phyloP scores from a whole-genome alignment of 2,113 vertebrate genomes.

The Phyllopteryx taeniolatus region DNA sequence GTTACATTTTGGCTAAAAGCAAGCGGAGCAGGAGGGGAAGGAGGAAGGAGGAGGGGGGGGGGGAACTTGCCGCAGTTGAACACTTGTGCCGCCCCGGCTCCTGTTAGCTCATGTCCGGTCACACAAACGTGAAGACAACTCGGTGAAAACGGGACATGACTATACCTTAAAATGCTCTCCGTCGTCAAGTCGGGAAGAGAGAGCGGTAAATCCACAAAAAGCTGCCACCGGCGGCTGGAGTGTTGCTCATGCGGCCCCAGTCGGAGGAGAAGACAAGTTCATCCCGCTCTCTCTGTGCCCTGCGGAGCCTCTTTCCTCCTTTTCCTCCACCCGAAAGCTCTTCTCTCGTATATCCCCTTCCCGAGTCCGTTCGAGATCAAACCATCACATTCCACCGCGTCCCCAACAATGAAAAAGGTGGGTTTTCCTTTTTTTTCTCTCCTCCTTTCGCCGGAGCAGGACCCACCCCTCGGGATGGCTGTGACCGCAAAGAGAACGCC shows the following conservation, averaged over 20 bases:
- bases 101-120: conserved; percentile 1
- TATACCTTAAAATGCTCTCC: conserved; percentile 47
- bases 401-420: conserved; percentile 79
- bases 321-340: conserved; percentile 22
- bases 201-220: conserved; percentile 53
- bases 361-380: conserved; percentile 62
- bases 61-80: conserved; percentile 75
- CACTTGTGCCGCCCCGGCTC: conserved; percentile 63
- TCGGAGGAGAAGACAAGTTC: conserved; percentile 51
- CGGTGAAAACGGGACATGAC: conserved; percentile 15
- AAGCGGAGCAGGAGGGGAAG: conserved; percentile 32
- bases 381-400: conserved; percentile 78
- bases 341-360: conserved; percentile 60
- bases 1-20: conserved; percentile 43
- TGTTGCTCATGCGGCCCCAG: conserved; percentile 37
- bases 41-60: conserved; percentile 45
- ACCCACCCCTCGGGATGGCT: conserved; percentile 73
- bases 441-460: conserved; percentile 58
- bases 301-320: conserved; percentile 17
- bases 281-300: conserved; percentile 39
- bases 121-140: background rate
- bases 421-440: conserved; percentile 61
- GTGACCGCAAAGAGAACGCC: conserved; percentile 75
- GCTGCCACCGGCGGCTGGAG: conserved; percentile 31
- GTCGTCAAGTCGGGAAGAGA: conserved; percentile 7